Percentiles rank a stretch among this genome's conserved stretches.
Conservation (phyloP, 2,797 vertebrate genomes). For the Gobionotothen gibberifrons region DNA sequence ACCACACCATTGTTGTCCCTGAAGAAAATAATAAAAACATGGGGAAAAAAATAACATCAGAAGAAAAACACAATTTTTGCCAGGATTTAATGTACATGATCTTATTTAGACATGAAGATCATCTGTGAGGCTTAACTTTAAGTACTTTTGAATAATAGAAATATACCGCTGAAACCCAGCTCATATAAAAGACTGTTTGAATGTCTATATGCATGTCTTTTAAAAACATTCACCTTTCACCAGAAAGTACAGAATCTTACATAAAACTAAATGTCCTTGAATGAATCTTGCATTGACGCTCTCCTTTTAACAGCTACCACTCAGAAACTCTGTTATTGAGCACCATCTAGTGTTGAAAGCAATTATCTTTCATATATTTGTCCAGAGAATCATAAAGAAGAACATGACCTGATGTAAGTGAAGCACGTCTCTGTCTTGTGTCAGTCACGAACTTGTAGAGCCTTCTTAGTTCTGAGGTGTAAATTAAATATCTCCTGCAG, state of each 20-base stretch:
- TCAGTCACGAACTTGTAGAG: no score
- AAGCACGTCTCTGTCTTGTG: no score
- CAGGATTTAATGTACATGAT: no score
- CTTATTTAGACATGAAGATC: neutral
- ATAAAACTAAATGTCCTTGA: constrained; percentile 14
- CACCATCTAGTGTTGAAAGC: constrained; percentile 77
- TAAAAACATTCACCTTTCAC: neutral
- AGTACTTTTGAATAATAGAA: neutral
- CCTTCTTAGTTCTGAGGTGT: no score
- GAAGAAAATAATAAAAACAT: no score
- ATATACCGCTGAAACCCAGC: neutral
- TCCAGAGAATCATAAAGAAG: neutral
- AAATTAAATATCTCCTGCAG: no score
- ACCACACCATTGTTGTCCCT: neutral
- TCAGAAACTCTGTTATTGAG: constrained; percentile 39
- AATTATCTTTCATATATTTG: neutral
- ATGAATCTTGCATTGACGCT: neutral
- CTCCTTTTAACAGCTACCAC: neutral
- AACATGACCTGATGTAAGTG: neutral
- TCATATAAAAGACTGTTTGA: neutral
- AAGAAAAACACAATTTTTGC: no score
- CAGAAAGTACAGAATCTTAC: neutral
- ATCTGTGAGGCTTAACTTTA: neutral
- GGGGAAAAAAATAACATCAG: no score
- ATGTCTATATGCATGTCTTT: neutral